These are phyloP conservation scores for Corythornis madagascariensis DNA, from an alignment of 2,113 vertebrate species.

Conservation along the genomic window DNA sequence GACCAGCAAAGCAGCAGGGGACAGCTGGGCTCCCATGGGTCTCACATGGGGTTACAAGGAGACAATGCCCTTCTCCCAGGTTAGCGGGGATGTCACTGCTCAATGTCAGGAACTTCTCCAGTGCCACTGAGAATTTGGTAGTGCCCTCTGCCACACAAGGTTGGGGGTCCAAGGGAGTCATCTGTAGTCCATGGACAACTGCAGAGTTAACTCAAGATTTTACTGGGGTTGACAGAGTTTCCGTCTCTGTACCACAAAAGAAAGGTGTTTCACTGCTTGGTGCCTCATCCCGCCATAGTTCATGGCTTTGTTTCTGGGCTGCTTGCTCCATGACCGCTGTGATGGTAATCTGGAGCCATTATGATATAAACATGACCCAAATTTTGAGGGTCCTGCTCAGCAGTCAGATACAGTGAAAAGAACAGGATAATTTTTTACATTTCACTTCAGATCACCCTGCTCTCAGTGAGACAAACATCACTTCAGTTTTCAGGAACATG, in stretches of 20 bases:
- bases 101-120: background rate
- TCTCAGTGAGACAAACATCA: background rate
- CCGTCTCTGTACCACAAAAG: background rate
- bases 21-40: too few species aligned
- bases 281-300: background rate
- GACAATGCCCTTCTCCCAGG: too few species aligned
- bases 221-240: background rate
- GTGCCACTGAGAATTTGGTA: background rate
- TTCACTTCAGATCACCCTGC: background rate
- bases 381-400: background rate
- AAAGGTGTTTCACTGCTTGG: background rate
- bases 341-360: background rate
- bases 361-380: background rate
- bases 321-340: background rate
- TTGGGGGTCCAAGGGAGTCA: background rate
- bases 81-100: background rate
- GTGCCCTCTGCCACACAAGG: background rate
- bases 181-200: background rate
- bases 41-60: too few species aligned
- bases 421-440: background rate
- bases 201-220: background rate
- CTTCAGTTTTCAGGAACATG: background rate
- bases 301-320: background rate
- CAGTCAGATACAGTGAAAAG: background rate
- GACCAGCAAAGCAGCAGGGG: too few species aligned